Conservation (phyloP, 2,888 invertebrate species). For the Glaucopsyche alexis region DNA sequence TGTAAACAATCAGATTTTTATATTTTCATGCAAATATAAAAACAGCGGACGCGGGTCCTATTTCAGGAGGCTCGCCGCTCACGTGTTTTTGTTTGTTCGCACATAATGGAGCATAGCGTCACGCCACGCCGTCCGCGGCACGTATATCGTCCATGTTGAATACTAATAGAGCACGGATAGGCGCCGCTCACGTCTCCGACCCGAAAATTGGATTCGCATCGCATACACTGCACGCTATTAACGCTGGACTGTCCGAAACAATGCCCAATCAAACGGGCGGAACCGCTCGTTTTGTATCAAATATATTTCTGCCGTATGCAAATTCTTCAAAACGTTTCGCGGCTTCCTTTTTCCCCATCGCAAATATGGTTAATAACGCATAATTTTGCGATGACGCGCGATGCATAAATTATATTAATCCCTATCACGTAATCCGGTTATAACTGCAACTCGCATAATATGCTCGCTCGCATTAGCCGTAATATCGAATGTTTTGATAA, state of each 20-base stretch:
- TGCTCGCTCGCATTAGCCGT: background rate
- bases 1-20: slow-evolving; percentile 41
- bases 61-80: slow-evolving; percentile 47
- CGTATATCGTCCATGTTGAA: slow-evolving; percentile 54
- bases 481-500: background rate
- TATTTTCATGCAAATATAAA: slow-evolving; percentile 39
- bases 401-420: slow-evolving; percentile 59
- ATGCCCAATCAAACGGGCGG: slow-evolving; percentile 69
- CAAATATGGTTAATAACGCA: slow-evolving; percentile 40
- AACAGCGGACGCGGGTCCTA: slow-evolving; percentile 47
- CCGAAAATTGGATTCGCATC: slow-evolving; percentile 67
- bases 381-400: slow-evolving; percentile 53
- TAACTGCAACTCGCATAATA: slow-evolving; percentile 46
- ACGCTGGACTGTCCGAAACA: slow-evolving; percentile 56
- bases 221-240: slow-evolving; percentile 60
- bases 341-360: slow-evolving; percentile 7
- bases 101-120: slow-evolving; percentile 59
- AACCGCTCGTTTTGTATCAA: slow-evolving; percentile 36
- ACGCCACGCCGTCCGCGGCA: slow-evolving; percentile 62
- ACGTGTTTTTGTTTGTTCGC: slow-evolving; percentile 63
- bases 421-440: slow-evolving; percentile 51
- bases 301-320: slow-evolving; percentile 20
- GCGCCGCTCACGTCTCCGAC: slow-evolving; percentile 53
- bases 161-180: slow-evolving; percentile 59
- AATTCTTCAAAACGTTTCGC: slow-evolving; percentile 12